phyloP scores from a whole-genome alignment of 1,140 invertebrate genomes.

The Nixonia krombeini region DNA sequence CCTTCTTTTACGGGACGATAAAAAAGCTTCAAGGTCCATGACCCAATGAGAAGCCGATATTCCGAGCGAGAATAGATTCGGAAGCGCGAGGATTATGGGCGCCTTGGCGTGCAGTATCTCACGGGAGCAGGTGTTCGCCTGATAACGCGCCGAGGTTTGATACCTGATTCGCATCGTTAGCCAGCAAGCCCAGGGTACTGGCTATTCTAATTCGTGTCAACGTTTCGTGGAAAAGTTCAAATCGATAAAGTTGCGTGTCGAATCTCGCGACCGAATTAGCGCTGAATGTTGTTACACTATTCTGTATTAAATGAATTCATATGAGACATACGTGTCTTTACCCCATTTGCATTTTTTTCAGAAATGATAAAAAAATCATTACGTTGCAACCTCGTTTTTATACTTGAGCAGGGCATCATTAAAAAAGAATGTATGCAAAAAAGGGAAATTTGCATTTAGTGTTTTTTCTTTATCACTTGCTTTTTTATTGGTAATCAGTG shows the following conservation, averaged over 20 bases:
- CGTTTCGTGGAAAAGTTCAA: background rate
- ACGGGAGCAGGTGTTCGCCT: conserved; percentile 43
- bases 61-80: conserved; percentile 7
- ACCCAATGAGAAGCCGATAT: conserved; percentile 2
- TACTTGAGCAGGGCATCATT: too few species aligned
- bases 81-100: conserved; percentile 17
- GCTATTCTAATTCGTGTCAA: conserved; percentile 1
- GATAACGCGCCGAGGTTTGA: conserved; percentile 34
- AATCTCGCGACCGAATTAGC: too few species aligned
- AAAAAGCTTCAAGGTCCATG: background rate
- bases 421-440: too few species aligned
- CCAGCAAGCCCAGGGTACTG: background rate
- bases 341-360: too few species aligned
- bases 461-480: too few species aligned
- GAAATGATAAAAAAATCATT: too few species aligned
- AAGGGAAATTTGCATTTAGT: too few species aligned
- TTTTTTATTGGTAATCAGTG: too few species aligned
- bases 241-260: background rate
- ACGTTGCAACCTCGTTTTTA: too few species aligned
- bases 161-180: conserved; percentile 32
- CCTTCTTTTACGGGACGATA: background rate
- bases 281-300: too few species aligned
- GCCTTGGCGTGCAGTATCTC: conserved; percentile 20
- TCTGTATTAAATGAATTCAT: too few species aligned
- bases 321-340: too few species aligned